These are phyloP conservation scores for Pseudomyrmex dendroicus DNA, from an alignment of 1,140 invertebrate genomes.

Conservation along the genomic window DNA sequence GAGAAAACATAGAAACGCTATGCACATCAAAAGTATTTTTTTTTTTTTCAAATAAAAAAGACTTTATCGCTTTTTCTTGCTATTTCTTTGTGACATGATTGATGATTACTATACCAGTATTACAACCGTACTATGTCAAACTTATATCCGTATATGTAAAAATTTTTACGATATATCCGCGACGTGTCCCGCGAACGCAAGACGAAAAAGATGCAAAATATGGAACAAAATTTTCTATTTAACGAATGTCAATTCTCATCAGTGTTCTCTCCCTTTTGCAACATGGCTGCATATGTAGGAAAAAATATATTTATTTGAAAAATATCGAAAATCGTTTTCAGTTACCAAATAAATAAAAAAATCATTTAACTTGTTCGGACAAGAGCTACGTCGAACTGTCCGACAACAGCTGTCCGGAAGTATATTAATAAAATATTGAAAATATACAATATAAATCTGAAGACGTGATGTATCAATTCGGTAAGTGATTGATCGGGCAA, in stretches of 20 bases:
- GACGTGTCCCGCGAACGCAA: not conserved
- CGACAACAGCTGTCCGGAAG: not conserved
- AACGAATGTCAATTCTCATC: slow-evolving; percentile 42
- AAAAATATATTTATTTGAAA: slow-evolving; percentile 12
- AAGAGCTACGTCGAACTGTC: slow-evolving; percentile 14
- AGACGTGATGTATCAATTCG: slow-evolving; percentile 10
- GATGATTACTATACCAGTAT: slow-evolving; percentile 46
- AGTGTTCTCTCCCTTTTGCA: not conserved
- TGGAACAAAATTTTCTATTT: slow-evolving; percentile 9
- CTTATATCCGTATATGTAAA: slow-evolving; percentile 6
- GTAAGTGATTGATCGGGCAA: slow-evolving; percentile 20
- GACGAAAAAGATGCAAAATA: not conserved
- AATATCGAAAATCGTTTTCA: slow-evolving; percentile 36
- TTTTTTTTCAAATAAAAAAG: not conserved
- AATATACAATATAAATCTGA: not conserved
- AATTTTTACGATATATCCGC: not conserved
- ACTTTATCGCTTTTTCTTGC: slow-evolving; percentile 21
- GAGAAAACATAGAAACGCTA: not conserved
- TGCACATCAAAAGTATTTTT: not conserved
- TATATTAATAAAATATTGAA: slow-evolving; percentile 9
- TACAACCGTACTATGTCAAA: slow-evolving; percentile 29
- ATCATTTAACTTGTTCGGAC: slow-evolving; percentile 26
- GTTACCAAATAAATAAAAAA: not conserved
- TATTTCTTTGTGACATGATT: slow-evolving; percentile 10
- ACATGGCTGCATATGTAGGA: not conserved